Conservation (phyloP, 2,888 invertebrate species). For the Leucophenga maculata region DNA sequence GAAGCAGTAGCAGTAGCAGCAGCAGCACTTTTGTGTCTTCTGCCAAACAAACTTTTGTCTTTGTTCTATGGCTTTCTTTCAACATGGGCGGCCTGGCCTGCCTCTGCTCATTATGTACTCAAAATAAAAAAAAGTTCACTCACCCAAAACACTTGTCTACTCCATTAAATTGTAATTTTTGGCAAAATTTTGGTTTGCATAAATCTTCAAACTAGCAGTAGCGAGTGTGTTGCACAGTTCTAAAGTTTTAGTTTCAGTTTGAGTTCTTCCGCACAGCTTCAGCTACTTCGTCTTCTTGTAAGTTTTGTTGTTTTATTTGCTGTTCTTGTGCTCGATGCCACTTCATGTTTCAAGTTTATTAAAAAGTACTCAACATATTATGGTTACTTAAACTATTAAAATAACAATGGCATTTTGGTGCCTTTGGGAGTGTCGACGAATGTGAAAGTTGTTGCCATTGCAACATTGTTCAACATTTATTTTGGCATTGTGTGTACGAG, state of each 20-base stretch:
- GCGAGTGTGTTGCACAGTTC: neutral
- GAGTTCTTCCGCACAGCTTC: slow-evolving; percentile 14
- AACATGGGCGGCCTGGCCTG: slow-evolving; percentile 41
- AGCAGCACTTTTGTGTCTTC: slow-evolving; percentile 29
- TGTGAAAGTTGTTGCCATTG: neutral
- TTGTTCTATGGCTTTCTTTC: slow-evolving; percentile 29
- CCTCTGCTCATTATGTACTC: slow-evolving; percentile 61
- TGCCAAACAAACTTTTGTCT: slow-evolving; percentile 25
- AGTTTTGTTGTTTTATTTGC: neutral
- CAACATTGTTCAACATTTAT: neutral
- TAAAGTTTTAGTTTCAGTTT: neutral
- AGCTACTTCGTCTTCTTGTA: slow-evolving; percentile 22
- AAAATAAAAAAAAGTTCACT: slow-evolving; percentile 26
- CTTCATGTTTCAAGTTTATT: slow-evolving; percentile 63
- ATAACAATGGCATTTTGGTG: slow-evolving; percentile 49
- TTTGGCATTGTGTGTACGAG: neutral
- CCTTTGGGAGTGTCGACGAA: slow-evolving; percentile 8
- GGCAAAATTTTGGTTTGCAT: slow-evolving; percentile 66
- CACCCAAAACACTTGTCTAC: slow-evolving; percentile 45
- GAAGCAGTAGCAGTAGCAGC: neutral
- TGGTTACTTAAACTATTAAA: slow-evolving; percentile 66
- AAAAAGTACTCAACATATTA: slow-evolving; percentile 66
- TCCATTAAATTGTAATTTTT: slow-evolving; percentile 70
- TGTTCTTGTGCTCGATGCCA: slow-evolving; percentile 36
- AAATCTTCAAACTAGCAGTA: slow-evolving; percentile 49